These are phyloP conservation scores for Pogoniulus pusillus DNA, from an alignment of 2,797 vertebrate genomes.

Conservation along the genomic window DNA sequence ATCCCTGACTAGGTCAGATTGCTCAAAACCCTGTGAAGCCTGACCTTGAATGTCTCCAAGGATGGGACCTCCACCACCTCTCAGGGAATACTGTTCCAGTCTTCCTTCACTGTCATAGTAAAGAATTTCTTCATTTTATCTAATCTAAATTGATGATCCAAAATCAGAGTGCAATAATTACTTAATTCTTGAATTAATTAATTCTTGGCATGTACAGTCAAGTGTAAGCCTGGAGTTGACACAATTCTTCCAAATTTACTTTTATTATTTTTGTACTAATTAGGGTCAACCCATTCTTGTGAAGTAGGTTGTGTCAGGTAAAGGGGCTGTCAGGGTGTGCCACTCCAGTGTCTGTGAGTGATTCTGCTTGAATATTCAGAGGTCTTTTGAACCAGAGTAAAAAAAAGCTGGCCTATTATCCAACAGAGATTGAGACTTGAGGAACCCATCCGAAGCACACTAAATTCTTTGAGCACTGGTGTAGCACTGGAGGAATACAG, in stretches of 20 bases:
- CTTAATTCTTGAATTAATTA: neutral
- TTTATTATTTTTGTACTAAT: neutral
- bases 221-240: neutral
- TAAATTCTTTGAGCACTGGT: neutral
- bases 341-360: neutral
- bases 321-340: neutral
- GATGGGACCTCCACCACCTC: too few species aligned
- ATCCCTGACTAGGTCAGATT: too few species aligned
- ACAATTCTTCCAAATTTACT: neutral
- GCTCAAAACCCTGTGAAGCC: too few species aligned
- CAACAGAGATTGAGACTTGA: neutral
- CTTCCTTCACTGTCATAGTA: too few species aligned
- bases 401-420: neutral
- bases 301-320: neutral
- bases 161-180: too few species aligned
- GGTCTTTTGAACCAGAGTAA: neutral
- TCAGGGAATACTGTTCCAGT: too few species aligned
- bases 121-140: too few species aligned
- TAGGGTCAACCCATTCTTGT: neutral
- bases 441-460: accelerated
- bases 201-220: neutral
- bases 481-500: neutral
- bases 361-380: neutral
- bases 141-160: too few species aligned
- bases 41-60: too few species aligned